Percentiles rank a stretch among this genome's conserved stretches.
These are phyloP conservation scores for Eupithecia insigniata DNA, from an alignment of 2,888 invertebrate genomes.

Conservation along the genomic window DNA sequence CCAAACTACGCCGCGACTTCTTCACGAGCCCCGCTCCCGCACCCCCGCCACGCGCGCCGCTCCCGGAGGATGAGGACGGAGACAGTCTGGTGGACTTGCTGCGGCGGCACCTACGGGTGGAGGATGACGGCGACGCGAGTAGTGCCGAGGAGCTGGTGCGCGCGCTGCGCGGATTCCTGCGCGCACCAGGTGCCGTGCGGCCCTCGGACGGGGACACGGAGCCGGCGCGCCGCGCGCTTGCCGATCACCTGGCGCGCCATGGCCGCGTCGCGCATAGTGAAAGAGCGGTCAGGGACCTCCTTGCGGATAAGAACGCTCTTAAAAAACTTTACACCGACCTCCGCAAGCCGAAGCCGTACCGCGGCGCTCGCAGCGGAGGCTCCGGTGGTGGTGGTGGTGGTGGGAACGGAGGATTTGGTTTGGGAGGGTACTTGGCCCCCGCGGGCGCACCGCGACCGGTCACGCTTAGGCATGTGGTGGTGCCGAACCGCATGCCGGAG, in stretches of 20 bases:
- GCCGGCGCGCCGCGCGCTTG: conserved; percentile 80
- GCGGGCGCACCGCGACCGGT: conserved; percentile 1
- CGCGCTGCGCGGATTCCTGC: conserved; percentile 85
- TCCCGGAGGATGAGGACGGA: conserved; percentile 67
- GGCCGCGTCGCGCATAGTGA: conserved; percentile 87
- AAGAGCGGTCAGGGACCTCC: conserved; percentile 88
- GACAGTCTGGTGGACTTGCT: conserved; percentile 86
- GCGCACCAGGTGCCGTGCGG: conserved; percentile 63
- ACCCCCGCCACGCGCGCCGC: conserved; percentile 59
- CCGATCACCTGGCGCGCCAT: conserved; percentile 87
- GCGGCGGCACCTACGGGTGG: conserved; percentile 86
- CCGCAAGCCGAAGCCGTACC: conserved; percentile 85
- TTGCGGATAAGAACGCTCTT: conserved; percentile 89
- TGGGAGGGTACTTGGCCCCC: conserved; percentile 51
- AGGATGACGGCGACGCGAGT: conserved; percentile 68
- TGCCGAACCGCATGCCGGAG: conserved; percentile 63
- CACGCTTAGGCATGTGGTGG: conserved; percentile 12
- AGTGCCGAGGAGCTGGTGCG: conserved; percentile 87
- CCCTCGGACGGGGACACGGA: conserved; percentile 63
- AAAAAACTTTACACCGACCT: conserved; percentile 90
- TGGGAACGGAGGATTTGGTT: conserved; percentile 61
- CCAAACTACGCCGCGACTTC: conserved; percentile 88
- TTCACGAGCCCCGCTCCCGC: conserved; percentile 67
- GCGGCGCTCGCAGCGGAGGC: conserved; percentile 72
- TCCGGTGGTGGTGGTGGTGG: conserved; percentile 44